Base-by-base conservation (phyloP, 1,140 invertebrate species). In the Epicauta chinensis region DNA sequence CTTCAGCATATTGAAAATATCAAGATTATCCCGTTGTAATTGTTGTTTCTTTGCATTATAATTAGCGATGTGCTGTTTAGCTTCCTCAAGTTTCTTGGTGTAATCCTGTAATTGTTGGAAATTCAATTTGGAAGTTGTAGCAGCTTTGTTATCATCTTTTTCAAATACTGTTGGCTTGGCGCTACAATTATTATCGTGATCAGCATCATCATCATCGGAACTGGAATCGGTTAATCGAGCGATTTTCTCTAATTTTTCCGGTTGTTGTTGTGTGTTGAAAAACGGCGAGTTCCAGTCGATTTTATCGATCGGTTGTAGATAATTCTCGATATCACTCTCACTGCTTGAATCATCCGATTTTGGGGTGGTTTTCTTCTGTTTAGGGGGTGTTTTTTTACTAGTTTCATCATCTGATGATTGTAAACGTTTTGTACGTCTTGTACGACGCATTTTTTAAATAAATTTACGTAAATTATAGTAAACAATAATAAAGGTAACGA, bases 1-100 rank as follows among this genome's bases (percentile, higher is more conserved):
- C 66, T 80, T 76, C 16, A 81, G 56, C 11, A 81, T 59, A 53
- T 77, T 71, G 30, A 67, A 69, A 10, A 79, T 71, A 65, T 79
- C 66, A 23, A 7, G 4, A 23, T 36, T 63, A 60, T 48, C 73
- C 54, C 13, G 61, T 55, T 42, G 67, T 61, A 23, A 64, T 56
- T 17, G 45, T 60, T 52, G 47, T 38, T 60, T 60, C 46, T 71
- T 70, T 2, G 63, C 49, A 42, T 64, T 63, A 53, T 78, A 77
- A 30, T 75, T 73, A 46, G 74, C 69, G 32, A 78, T 69, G 31
- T 73, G 70, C 12, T 73, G 68, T 59, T 77, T 77, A 7, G 73
- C 71, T 60, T 76, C 71, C 59, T 77, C 75, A 38, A 79, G 64
- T 69, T 72, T 71, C 14, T 57, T 65, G 49, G 70, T 73, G 53